Percentiles rank a stretch among this genome's conserved stretches.
Evolutionary conservation across 1,140 invertebrate genomes (phyloP).

Genomic region (Mamestra configurata): DNA sequence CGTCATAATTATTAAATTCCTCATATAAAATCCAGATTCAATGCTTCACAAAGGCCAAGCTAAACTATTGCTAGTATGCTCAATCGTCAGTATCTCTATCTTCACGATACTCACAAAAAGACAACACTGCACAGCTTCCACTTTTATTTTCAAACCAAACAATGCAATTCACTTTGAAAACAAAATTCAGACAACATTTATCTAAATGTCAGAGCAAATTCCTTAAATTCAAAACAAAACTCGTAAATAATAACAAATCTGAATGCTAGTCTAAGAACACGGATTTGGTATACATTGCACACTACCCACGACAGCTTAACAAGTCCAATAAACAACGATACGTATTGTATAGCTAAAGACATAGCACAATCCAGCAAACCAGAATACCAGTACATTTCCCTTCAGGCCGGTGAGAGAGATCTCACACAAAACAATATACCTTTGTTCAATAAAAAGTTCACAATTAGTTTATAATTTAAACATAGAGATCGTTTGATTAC

Average conservation of each 20-base stretch:
- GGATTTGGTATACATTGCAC: constrained; percentile 23
- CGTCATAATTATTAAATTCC: too few species aligned
- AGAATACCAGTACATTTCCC: constrained; percentile 5
- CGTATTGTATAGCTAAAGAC: background rate
- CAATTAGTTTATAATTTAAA: constrained; percentile 50
- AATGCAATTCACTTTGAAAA: background rate
- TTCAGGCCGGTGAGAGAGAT: constrained; percentile 46
- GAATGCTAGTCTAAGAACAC: constrained; percentile 22
- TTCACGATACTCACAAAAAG: too few species aligned
- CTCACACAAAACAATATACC: constrained; percentile 56
- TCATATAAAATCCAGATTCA: too few species aligned
- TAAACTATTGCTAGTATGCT: too few species aligned
- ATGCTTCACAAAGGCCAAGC: too few species aligned
- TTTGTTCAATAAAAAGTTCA: constrained; percentile 60
- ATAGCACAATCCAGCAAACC: background rate
- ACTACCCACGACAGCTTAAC: constrained; percentile 10
- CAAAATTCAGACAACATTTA: constrained; percentile 8
- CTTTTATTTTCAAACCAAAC: background rate
- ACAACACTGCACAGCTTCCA: too few species aligned
- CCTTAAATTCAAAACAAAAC: constrained; percentile 21
- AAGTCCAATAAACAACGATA: constrained; percentile 16
- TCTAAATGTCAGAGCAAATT: constrained; percentile 13
- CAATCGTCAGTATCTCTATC: too few species aligned
- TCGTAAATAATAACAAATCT: constrained; percentile 34
- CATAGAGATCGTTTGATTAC: constrained; percentile 47